phyloP scores from a whole-genome alignment of 2,797 vertebrate genomes.

The Ctenosaura bakeri region DNA sequence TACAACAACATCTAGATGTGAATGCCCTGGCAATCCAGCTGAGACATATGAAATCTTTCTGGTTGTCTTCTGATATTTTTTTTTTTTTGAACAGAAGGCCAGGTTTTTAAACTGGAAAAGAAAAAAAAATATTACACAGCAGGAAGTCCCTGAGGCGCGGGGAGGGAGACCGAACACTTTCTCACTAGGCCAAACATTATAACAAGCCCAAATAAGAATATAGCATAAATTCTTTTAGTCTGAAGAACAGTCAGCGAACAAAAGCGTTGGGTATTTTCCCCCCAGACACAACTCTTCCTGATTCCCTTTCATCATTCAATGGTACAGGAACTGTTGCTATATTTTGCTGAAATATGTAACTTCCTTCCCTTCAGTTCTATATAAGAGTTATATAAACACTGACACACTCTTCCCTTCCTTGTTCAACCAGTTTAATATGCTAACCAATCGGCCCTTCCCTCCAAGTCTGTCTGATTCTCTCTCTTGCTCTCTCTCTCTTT shows the following conservation, averaged over 20 bases:
- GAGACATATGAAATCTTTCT: conserved; percentile 3
- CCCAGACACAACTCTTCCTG: not conserved
- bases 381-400: conserved; percentile 6
- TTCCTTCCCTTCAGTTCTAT: not conserved
- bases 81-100: conserved; percentile 9
- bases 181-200: not conserved
- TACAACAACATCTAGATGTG: not conserved
- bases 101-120: not conserved
- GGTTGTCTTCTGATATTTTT: conserved; percentile 2
- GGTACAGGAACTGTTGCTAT: not conserved
- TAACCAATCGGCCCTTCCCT: not conserved
- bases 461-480: not conserved
- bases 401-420: not conserved
- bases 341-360: not conserved
- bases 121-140: not conserved
- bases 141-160: not conserved
- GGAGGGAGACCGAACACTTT: not conserved
- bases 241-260: not conserved
- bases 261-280: not conserved
- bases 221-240: not conserved
- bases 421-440: not conserved
- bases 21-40: not conserved
- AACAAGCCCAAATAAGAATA: conserved; percentile 1
- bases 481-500: not conserved
- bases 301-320: not conserved